These are phyloP conservation scores for Thaleichthys pacificus DNA, from an alignment of 2,797 vertebrate species.

Conservation along the genomic window DNA sequence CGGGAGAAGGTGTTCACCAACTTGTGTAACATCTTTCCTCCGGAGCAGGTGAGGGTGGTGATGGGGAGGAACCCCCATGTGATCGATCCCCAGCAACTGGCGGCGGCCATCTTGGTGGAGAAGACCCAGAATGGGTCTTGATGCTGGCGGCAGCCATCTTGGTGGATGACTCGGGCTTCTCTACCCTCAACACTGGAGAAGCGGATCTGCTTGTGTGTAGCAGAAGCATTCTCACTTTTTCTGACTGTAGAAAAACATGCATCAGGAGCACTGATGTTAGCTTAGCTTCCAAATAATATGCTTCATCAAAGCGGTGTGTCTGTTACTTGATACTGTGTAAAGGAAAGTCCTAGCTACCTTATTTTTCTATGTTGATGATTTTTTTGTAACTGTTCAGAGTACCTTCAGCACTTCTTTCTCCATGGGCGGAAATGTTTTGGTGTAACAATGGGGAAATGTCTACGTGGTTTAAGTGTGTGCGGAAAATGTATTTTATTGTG, in stretches of 20 bases:
- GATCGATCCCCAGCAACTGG: constrained; percentile 91
- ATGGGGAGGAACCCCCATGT: constrained; percentile 92
- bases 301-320: not conserved
- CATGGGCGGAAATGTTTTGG: constrained; percentile 13
- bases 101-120: constrained; percentile 90
- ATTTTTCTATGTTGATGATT: constrained; percentile 36
- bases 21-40: constrained; percentile 93
- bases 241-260: not conserved
- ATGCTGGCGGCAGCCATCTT: constrained; percentile 38
- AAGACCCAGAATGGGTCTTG: constrained; percentile 86
- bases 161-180: not conserved
- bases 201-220: not conserved
- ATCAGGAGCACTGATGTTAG: not conserved
- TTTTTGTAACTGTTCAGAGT: constrained; percentile 2
- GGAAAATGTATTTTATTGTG: constrained; percentile 16
- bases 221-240: not conserved
- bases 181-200: not conserved
- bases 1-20: constrained; percentile 89
- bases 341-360: constrained; percentile 40
- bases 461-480: constrained; percentile 19
- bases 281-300: not conserved
- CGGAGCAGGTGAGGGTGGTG: constrained; percentile 86
- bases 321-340: constrained; percentile 37
- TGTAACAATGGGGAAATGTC: constrained; percentile 8
- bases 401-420: constrained; percentile 53